Conservation (phyloP, 1,140 invertebrate genomes). For the Drosophila busckii region DNA sequence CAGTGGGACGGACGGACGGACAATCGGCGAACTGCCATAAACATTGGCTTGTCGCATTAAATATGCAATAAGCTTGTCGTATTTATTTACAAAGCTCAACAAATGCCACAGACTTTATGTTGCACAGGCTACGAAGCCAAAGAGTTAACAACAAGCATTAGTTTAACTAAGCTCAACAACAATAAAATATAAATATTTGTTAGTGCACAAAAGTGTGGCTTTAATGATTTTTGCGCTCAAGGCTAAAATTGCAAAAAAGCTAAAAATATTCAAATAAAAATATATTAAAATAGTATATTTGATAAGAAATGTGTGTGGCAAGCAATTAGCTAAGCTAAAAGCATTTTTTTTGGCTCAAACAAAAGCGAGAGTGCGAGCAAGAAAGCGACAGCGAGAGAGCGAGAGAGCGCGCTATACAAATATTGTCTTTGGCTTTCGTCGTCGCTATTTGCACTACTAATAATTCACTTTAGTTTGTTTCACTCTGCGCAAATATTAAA, state of each 20-base stretch:
- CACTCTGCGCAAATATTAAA: slow-evolving; percentile 56
- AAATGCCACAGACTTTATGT: slow-evolving; percentile 33
- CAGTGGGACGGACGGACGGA: too few relatives aligned
- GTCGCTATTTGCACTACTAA: slow-evolving; percentile 69
- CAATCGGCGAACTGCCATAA: slow-evolving; percentile 28
- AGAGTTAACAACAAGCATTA: too few relatives aligned
- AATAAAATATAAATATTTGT: too few relatives aligned
- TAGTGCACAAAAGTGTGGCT: too few relatives aligned
- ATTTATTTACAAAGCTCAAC: slow-evolving; percentile 33
- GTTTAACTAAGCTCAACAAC: too few relatives aligned
- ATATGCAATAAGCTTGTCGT: slow-evolving; percentile 34
- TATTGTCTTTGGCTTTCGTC: slow-evolving; percentile 56
- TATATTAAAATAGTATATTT: too few relatives aligned
- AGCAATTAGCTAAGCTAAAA: slow-evolving; percentile 24
- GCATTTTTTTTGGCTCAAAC: too few relatives aligned
- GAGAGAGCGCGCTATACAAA: slow-evolving; percentile 33
- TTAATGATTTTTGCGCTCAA: too few relatives aligned
- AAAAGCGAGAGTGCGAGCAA: neutral
- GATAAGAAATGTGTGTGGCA: slow-evolving; percentile 13
- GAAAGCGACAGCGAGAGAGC: neutral
- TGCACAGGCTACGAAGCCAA: too few relatives aligned
- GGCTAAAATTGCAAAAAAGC: too few relatives aligned
- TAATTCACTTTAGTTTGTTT: slow-evolving; percentile 75
- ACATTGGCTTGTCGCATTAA: slow-evolving; percentile 23
- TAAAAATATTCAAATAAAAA: too few relatives aligned